Base-by-base conservation (phyloP, 2,888 invertebrate genomes). In the Hirtodrosophila confusa region DNA sequence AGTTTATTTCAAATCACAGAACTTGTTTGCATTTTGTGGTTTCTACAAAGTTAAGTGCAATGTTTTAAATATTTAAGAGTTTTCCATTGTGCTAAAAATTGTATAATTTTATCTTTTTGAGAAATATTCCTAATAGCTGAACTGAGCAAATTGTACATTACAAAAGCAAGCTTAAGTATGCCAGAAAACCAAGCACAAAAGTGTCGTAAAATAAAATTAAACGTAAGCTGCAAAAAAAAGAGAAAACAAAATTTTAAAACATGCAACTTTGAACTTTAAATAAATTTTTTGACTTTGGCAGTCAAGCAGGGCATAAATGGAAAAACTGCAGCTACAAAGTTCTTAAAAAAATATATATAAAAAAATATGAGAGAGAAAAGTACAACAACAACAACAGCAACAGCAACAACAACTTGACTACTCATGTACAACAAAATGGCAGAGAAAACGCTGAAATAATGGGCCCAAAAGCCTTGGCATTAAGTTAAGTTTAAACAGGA, bases 401-500 rank as follows among this genome's bases (percentile, higher is more conserved):
- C 12, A 33, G 12, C 5, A 27, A 39, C 8, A 37, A 12, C 10
- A 35, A 35, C 41, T 31, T 35, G 23, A 53, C 75, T 64, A 54
- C 41, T 54, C 55, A 45, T 61, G 72, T 62, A 65, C 69, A 65
- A 37, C 36, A 56, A 72, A 68, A 68, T 75, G 78, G 43, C 50
- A 10, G 10, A 31, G 61, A 56, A 71, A 71, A 67, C 51, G 72
- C 61, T 69, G 48, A 80, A 82, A 88, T 86, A 86, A 86, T 86
- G 88, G 88, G 71, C 71, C 88, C 69, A 75, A 83, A 88, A 78
- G 82, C 78, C 86, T 70, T 56, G 78, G 80, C 74, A 86, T 86
- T 86, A 84, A 75, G 58, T 71, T 69, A 63, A 75, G 73, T 67
- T 69, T 67, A 70, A 77, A 61, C 66, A 45, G 44, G 39, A 49